Base-by-base conservation (phyloP, 2,888 invertebrate genomes). In the Cantharis rustica region DNA sequence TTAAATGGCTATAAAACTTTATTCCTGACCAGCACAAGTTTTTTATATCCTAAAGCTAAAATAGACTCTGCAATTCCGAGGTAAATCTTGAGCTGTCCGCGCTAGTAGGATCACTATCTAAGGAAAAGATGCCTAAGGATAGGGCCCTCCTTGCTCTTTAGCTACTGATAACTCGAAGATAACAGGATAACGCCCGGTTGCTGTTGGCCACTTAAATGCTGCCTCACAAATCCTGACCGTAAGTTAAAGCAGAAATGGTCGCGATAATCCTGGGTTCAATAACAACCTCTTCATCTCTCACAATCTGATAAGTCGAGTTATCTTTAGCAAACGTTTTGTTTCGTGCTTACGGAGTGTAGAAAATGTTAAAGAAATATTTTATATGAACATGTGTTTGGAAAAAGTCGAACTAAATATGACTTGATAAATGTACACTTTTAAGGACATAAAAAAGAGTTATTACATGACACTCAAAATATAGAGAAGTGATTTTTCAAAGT, bases 201-300 rank as follows among this genome's bases (percentile, higher is more conserved):
- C 84, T 82, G 80, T 78, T 81, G 82, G 83, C 83, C 83, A 84
- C 84, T 84, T 84, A 82, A 84, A 82, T 80, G 78, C 81, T 75
- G 80, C 78, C 83, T 84, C 82, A 79, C 83, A 85, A 85, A 85
- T 85, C 85, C 85, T 83, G 73, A 78, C 80, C 82, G 82, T 85
- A 85, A 85, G 83, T 84, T 82, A 83, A 79, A 81, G 79, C 78
- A 76, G 75, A 81, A 83, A 84, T 81, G 82, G 81, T 80, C 80
- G 82, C 83, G 85, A 85, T 86, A 86, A 87, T 86, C 86, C 84
- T 78, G 79, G 82, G 84, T 85, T 85, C 85, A 86, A 86, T 86
- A 86, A 87, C 86, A 86, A 86, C 85, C 83, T 84, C 84, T 82
- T 84, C 84, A 82, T 82, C 82, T 84, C 82, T 85, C 83, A 83